Evolutionary conservation across 2,888 invertebrate genomes (phyloP), one percentile per base, ranked within the genome.

Genomic region (Zeuzera pyrina): DNA sequence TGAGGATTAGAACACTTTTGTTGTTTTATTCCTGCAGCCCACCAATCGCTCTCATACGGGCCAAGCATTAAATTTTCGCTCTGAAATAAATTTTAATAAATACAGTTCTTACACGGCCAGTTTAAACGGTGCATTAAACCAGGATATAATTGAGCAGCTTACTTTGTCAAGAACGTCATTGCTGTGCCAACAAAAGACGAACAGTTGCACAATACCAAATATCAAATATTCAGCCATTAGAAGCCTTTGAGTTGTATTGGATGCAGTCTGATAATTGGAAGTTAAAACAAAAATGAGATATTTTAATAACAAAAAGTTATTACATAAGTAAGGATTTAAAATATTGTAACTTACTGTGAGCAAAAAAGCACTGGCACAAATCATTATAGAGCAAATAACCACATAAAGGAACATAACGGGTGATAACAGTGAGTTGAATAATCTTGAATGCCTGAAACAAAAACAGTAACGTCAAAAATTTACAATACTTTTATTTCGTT

Each of bases 381-480:
- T 55, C 70, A 72, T 60, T 15, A 77, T 36, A 0, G 77, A 71
- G 38, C 73, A 73, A 52, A 77, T 65, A 1, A 76, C 54, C 13
- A 78, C 57, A 43, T 79, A 81, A 10, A 76, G 41, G 38, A 79
- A 78, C 76, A 81, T 76, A 2, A 78, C 71, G 0, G 79, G 81
- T 2, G 81, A 78, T 3, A 78, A 40, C 33, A 78, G 37, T 0
- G 73, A 73, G 45, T 78, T 68, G 37, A 77, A 70, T 30, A 73
- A 42, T 43, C 59, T 65, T 19, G 67, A 65, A 47, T 78, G 48
- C 38, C 79, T 78, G 58, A 36, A 59, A 60, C 40, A 45, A 39
- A 44, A 39, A 25, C 5, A 6, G 5, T 6, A 19, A 19, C 19
- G 8, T 19, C 5, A 5, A n/a, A n/a, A 19, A 5, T 7, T 8